Evolutionary conservation across 2,888 invertebrate genomes (phyloP).

Genomic region (Diadegma fenestrale): DNA sequence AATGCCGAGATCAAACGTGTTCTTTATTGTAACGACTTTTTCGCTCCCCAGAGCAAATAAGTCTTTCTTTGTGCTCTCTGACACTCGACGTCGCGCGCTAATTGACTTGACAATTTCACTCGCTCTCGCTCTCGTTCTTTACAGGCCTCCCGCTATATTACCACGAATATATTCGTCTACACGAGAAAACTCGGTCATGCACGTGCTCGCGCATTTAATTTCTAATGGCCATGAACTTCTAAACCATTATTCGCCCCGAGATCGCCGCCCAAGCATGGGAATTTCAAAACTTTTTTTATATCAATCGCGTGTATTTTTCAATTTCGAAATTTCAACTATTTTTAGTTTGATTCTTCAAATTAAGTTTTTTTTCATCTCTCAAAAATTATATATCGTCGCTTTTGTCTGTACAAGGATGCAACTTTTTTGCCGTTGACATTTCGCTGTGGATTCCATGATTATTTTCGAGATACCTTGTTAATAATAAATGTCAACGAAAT

Average conservation of each 20-base stretch:
- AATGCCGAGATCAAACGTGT: slow-evolving; percentile 18
- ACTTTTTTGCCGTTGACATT: too few relatives aligned
- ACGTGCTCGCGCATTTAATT: slow-evolving; percentile 33
- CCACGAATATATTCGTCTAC: not conserved
- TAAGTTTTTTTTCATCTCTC: too few relatives aligned
- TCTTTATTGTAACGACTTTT: slow-evolving; percentile 17
- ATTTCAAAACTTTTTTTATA: not conserved
- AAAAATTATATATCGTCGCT: too few relatives aligned
- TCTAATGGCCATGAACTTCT: slow-evolving; percentile 30
- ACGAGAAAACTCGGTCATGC: slow-evolving; percentile 33
- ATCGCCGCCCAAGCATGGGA: not conserved
- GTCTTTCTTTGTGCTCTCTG: slow-evolving; percentile 25
- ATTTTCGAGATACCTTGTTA: too few relatives aligned
- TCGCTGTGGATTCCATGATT: too few relatives aligned
- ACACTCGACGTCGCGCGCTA: slow-evolving; percentile 13
- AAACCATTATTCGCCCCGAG: not conserved
- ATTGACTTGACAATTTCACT: slow-evolving; percentile 44
- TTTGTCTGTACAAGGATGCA: too few relatives aligned
- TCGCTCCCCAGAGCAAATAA: not conserved
- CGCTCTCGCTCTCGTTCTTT: not conserved
- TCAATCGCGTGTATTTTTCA: too few relatives aligned
- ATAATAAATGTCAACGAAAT: too few relatives aligned
- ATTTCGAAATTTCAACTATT: too few relatives aligned
- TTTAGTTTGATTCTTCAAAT: too few relatives aligned
- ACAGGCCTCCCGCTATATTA: slow-evolving; percentile 5